A percentile compares a stretch with the other conserved stretches of the same genome.
Evolutionary conservation across 2,797 vertebrate species (phyloP).

Genomic region (Darevskia nairensis): DNA sequence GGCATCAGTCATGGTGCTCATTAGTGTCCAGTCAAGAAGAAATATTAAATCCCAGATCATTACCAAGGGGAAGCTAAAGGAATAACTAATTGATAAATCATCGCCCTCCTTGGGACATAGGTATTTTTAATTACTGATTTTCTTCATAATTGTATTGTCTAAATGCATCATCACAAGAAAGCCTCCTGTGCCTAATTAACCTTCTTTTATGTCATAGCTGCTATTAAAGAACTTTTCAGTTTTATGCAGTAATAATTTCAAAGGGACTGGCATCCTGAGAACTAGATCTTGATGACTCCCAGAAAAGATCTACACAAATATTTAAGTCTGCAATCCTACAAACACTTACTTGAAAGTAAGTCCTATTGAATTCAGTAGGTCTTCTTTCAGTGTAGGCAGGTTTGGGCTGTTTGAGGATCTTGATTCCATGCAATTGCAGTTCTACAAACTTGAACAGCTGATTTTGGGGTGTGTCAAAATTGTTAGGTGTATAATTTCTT

Average conservation of each 20-base stretch:
- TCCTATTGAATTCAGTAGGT: background rate
- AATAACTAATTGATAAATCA: slow-evolving; percentile 23
- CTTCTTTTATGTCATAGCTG: slow-evolving; percentile 23
- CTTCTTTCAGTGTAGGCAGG: background rate
- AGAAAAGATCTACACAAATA: slow-evolving; percentile 15
- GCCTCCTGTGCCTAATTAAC: slow-evolving; percentile 41
- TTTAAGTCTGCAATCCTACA: background rate
- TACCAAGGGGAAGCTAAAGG: slow-evolving; percentile 4
- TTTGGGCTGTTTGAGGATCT: background rate
- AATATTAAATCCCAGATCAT: background rate
- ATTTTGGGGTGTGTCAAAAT: too few species aligned
- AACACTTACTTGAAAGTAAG: background rate
- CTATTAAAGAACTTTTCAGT: slow-evolving; percentile 27
- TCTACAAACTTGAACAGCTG: background rate
- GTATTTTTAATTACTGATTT: background rate
- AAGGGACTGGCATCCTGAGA: background rate
- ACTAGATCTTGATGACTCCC: background rate
- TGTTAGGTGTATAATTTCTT: too few species aligned
- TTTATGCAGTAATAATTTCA: slow-evolving; percentile 26
- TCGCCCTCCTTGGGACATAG: background rate
- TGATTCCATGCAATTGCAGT: background rate
- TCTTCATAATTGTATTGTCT: slow-evolving; percentile 1
- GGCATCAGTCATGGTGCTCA: background rate
- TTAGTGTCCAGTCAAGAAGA: slow-evolving; percentile 4
- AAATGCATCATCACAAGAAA: slow-evolving; percentile 6